Evolutionary conservation across 2,888 invertebrate species (phyloP), one percentile per base, ranked within the genome.

Genomic region (Pyrocoelia pectoralis): DNA sequence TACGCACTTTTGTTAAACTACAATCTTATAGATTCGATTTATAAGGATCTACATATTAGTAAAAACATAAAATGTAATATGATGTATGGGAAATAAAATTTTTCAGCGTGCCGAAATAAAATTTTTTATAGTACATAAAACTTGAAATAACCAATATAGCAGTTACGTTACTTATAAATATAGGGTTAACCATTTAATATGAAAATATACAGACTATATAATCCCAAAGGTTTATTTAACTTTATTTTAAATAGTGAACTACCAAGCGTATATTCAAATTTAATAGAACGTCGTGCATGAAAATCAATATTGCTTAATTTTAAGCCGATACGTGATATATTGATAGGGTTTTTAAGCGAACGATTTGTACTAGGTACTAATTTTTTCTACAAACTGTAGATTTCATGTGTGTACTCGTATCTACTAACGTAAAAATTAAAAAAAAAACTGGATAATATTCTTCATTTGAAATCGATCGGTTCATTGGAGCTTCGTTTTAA

Each of bases 91-190:
- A 6, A 33, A 33, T 33, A 33, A 33, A 33, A 33, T n/a, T n/a
- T 33, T 33, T 33, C 33, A 33, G 33, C 33, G 33, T 33, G n/a
- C 10, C 8, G 33, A 33, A 33, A 33, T 33, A 33, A 33, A 33
- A 33, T 33, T 33, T 33, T 33, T 33, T 33, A 33, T 33, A 33
- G 33, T 33, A n/a, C n/a, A 33, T 33, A 33, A 33, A 33, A 33
- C 9, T 33, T 33, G 33, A 33, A 33, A 33, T 33, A 33, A 33
- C 33, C 33, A 33, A 33, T 33, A 33, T 33, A 33, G n/a, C n/a
- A n/a, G 33, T 33, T 33, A 33, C 2, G n/a, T 8, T 33, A 33
- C 33, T 33, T 33, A 33, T 33, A 33, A 33, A 33, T 33, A 33
- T 33, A 33, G 33, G n/a, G 33, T 33, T 33, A 33, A 33, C 33